A percentile compares a stretch with the other conserved stretches of the same genome.
Conservation (phyloP, 2,888 invertebrate genomes). For the Melanotus villosus region DNA sequence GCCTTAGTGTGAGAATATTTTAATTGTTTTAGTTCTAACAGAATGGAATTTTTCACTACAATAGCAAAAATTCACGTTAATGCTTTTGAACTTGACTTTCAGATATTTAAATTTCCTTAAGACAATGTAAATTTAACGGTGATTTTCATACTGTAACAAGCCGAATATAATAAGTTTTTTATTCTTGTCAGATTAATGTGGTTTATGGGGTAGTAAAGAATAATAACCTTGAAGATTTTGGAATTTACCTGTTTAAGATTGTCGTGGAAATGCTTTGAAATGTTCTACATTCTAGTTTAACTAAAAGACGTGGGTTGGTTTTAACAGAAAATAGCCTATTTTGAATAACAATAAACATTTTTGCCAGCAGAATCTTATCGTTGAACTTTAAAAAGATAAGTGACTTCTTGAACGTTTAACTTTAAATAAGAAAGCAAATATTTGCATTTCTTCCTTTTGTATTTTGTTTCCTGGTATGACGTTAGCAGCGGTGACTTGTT, state of each 20-base stretch:
- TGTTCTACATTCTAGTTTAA: too few relatives aligned
- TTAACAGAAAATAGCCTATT: too few relatives aligned
- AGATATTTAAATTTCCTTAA: background rate
- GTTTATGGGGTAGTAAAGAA: too few relatives aligned
- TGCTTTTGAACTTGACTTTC: slow-evolving; percentile 23
- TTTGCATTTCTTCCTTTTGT: slow-evolving; percentile 1
- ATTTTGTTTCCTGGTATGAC: slow-evolving; percentile 9
- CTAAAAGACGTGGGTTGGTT: too few relatives aligned
- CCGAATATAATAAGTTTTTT: too few relatives aligned
- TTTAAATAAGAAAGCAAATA: slow-evolving; percentile 16
- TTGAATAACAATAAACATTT: background rate
- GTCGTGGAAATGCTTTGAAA: too few relatives aligned
- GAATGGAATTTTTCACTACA: background rate
- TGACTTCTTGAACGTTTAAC: background rate
- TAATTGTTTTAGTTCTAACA: slow-evolving; percentile 6
- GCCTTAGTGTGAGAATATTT: slow-evolving; percentile 5
- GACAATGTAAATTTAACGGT: too few relatives aligned
- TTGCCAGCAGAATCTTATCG: background rate
- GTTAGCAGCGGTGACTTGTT: background rate
- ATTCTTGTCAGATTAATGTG: too few relatives aligned
- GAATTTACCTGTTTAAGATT: too few relatives aligned
- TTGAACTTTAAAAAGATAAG: background rate
- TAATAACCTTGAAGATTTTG: too few relatives aligned
- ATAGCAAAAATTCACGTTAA: background rate
- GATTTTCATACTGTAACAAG: too few relatives aligned